phyloP scores from a whole-genome alignment of 2,888 invertebrate species.

The Sinopyrophorus schimmeli region DNA sequence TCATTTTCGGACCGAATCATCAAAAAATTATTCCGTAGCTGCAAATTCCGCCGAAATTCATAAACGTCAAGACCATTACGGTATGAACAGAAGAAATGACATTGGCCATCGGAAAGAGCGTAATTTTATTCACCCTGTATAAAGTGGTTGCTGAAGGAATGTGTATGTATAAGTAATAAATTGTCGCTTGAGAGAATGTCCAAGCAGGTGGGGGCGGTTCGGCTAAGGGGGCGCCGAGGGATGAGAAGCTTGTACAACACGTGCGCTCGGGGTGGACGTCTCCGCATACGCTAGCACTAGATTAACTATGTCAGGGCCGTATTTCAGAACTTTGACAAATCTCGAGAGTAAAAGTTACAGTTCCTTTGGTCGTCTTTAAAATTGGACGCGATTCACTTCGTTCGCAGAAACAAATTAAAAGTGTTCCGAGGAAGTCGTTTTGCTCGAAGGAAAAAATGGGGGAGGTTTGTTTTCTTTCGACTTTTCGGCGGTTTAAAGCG shows the following conservation, averaged over 20 bases:
- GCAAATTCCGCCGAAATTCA: no score
- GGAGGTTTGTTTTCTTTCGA: no score
- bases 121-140: slow-evolving; percentile 38
- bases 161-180: slow-evolving; percentile 52
- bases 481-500: no score
- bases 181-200: slow-evolving; percentile 63
- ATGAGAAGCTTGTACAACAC: slow-evolving; percentile 50
- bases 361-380: no score
- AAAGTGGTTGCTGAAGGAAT: slow-evolving; percentile 44
- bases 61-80: slow-evolving; percentile 17
- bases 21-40: no score
- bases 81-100: slow-evolving; percentile 12
- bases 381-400: background rate
- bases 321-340: no score
- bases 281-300: slow-evolving; percentile 50
- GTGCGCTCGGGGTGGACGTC: slow-evolving; percentile 51
- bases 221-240: slow-evolving; percentile 44
- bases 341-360: no score
- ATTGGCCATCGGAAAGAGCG: slow-evolving; percentile 13
- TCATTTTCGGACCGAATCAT: slow-evolving; percentile 4
- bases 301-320: slow-evolving; percentile 48
- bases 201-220: slow-evolving; percentile 58
- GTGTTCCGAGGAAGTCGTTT: no score
- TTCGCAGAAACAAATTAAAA: no score
- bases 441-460: no score